Evolutionary conservation across 1,140 invertebrate species (phyloP).

Genomic region (Cotesia chilonis): DNA sequence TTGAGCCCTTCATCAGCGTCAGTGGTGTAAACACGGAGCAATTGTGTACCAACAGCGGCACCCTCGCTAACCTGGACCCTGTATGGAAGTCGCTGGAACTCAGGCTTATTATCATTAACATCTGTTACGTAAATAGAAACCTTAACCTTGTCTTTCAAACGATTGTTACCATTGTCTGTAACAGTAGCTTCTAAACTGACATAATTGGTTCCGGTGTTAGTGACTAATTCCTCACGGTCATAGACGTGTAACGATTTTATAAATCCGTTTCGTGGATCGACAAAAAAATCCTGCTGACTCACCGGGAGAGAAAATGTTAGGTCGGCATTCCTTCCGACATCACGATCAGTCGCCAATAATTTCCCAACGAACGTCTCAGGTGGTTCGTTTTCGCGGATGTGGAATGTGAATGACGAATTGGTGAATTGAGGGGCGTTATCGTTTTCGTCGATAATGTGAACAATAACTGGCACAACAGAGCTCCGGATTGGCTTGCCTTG

Average conservation of each 20-base stretch:
- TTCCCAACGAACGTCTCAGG: constrained; percentile 90
- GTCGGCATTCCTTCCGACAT: constrained; percentile 91
- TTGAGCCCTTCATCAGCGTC: constrained; percentile 92
- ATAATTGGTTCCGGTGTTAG: constrained; percentile 78
- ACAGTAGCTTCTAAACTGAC: constrained; percentile 86
- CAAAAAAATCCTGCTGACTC: constrained; percentile 83
- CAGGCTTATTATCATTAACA: constrained; percentile 91
- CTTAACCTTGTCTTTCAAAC: constrained; percentile 86
- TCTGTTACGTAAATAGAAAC: constrained; percentile 88
- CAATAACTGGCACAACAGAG: constrained; percentile 84
- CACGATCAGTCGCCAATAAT: constrained; percentile 86
- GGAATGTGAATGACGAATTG: constrained; percentile 86
- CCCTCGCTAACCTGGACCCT: constrained; percentile 86
- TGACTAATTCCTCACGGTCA: constrained; percentile 85
- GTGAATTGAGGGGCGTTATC: constrained; percentile 92
- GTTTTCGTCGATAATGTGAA: constrained; percentile 95
- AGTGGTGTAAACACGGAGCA: constrained; percentile 84
- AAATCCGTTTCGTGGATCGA: constrained; percentile 92
- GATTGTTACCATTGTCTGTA: constrained; percentile 84
- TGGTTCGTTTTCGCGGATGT: constrained; percentile 87
- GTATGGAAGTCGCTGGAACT: constrained; percentile 85
- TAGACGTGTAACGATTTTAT: constrained; percentile 86
- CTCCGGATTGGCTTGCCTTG: constrained; percentile 77
- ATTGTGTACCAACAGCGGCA: constrained; percentile 77
- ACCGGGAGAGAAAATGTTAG: constrained; percentile 84